These are phyloP conservation scores for Stratiomys singularior DNA, from an alignment of 2,888 invertebrate genomes.

Conservation along the genomic window DNA sequence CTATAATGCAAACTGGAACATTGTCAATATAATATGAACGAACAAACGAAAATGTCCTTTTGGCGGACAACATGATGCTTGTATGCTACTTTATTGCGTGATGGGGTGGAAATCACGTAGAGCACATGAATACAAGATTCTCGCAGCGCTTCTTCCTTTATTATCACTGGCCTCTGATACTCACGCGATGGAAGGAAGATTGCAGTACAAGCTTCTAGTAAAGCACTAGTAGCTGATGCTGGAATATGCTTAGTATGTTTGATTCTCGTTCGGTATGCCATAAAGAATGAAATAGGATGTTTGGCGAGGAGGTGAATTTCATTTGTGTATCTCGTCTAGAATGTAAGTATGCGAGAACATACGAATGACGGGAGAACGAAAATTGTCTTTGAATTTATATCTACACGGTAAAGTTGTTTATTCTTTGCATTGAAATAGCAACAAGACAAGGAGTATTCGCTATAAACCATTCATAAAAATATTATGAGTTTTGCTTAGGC, in stretches of 20 bases:
- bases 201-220: no score
- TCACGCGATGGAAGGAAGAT: no score
- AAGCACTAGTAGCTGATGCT: no score
- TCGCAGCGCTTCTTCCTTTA: background rate
- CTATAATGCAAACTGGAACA: background rate
- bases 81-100: slow-evolving; percentile 47
- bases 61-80: slow-evolving; percentile 15
- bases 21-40: slow-evolving; percentile 34
- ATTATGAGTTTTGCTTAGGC: slow-evolving; percentile 4
- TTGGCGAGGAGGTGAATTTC: no score
- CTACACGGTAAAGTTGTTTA: no score
- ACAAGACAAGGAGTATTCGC: no score
- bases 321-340: no score
- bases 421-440: no score
- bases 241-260: slow-evolving; percentile 1
- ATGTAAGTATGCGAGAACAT: no score
- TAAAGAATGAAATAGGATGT: background rate
- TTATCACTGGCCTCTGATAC: background rate
- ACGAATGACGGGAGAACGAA: background rate
- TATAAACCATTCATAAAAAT: background rate
- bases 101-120: slow-evolving; percentile 48
- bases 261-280: background rate
- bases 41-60: slow-evolving; percentile 35
- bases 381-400: background rate
- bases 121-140: slow-evolving; percentile 43